These are phyloP conservation scores for Ara ararauna DNA, from an alignment of 2,797 vertebrate genomes.

Conservation along the genomic window DNA sequence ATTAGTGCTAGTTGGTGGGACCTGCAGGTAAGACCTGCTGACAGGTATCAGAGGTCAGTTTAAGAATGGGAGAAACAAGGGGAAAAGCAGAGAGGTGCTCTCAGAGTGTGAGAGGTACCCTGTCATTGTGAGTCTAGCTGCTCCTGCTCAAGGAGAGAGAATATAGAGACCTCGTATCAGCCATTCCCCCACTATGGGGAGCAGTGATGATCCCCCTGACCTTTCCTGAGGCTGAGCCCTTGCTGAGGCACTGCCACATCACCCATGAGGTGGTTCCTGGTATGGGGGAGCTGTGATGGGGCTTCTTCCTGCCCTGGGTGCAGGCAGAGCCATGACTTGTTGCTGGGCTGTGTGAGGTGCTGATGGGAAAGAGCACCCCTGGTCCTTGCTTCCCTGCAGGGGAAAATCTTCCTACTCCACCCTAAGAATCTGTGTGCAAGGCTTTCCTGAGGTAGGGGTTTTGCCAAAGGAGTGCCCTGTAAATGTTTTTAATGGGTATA, in stretches of 20 bases:
- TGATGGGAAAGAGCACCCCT: too few relatives aligned
- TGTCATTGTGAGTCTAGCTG: neutral
- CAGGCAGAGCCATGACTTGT: neutral
- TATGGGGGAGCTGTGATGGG: neutral
- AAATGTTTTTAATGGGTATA: neutral
- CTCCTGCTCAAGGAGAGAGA: neutral
- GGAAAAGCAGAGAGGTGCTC: neutral
- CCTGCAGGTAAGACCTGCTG: neutral
- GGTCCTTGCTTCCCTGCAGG: neutral
- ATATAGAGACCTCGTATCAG: neutral
- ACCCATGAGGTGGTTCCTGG: neutral
- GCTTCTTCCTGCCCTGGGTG: neutral
- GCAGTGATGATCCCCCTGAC: accelerated
- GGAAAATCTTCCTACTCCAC: neutral
- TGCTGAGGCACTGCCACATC: neutral
- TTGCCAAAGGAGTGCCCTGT: neutral
- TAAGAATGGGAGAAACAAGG: neutral
- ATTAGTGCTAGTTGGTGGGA: neutral
- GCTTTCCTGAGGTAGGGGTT: neutral
- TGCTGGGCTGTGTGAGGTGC: neutral
- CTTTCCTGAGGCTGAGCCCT: neutral
- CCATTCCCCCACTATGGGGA: neutral
- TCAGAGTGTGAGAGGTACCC: neutral
- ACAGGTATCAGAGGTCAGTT: neutral
- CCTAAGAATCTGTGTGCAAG: neutral